Base-by-base conservation (phyloP, 1,140 invertebrate species). In the Drosophila azteca region DNA sequence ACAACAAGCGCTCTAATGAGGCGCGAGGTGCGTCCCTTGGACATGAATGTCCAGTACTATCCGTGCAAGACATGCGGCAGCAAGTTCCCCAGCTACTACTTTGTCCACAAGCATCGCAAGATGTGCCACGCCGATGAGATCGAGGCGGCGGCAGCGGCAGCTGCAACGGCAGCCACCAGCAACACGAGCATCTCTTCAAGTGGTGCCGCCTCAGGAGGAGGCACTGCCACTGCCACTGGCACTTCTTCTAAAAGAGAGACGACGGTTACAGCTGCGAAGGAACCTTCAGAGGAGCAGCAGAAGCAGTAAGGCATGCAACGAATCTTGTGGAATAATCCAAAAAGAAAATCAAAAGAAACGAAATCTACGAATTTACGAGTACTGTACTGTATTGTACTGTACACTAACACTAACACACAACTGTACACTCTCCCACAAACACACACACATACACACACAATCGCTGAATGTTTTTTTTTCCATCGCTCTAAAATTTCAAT, bases 71-170 rank as follows among this genome's bases (percentile, higher is more conserved):
- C 96, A 0, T 98, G 97, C 92, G 97, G 97, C 22, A 96, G 94
- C 87, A 97, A 97, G 92, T 98, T 98, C 88, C 97, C 97, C 0
- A 97, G 96, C 74, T 98, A 98, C 87, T 98, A 98, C 90, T 98
- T 98, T 92, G 97, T 98, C 3, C 97, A 97, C 90, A 98, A 98
- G 82, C 97, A 98, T 92, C 93, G 96, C 24, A 97, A 97, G 92
- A 85, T 96, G 69, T 97, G 96, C 90, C 96, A 98, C 85, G 94
- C 94, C 3, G 94, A 94, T 45, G 94, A 95, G 71, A 62, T 88
- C 7, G 72, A 54, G 15, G 57, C 45, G 44, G 31, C 48, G 53
- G 43, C 46, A 63, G 24, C 54, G 51, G 11, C 53, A 53, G 9
- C 64, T 49, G 13, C 68, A 62, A 15, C 58, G 44, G 13, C 53